Conservation (phyloP, 2,888 invertebrate species). For the Apodemia zela region DNA sequence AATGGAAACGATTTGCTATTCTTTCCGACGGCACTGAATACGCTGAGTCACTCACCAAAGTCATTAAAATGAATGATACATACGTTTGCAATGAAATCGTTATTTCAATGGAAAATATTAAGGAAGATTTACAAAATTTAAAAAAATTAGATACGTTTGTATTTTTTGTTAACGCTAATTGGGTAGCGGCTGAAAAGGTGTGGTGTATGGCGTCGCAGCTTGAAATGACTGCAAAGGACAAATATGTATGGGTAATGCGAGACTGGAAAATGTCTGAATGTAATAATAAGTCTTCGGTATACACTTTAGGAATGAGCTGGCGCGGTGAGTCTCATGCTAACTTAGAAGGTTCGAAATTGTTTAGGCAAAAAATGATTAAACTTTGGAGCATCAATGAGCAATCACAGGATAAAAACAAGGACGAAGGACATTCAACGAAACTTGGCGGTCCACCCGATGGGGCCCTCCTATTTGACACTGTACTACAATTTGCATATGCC, state of each 20-base stretch:
- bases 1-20: conserved; percentile 87
- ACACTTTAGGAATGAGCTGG: conserved; percentile 37
- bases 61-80: conserved; percentile 18
- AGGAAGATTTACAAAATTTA: conserved; percentile 22
- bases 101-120: conserved; percentile 21
- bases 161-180: conserved; percentile 89
- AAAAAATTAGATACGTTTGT: neutral
- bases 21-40: conserved; percentile 79
- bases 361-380: neutral
- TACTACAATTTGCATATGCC: neutral
- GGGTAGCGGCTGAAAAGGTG: conserved; percentile 81
- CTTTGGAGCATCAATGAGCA: neutral
- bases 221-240: conserved; percentile 63
- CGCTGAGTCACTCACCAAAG: conserved; percentile 28
- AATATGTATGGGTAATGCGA: conserved; percentile 48
- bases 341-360: conserved; percentile 2
- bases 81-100: conserved; percentile 17
- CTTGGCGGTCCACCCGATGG: neutral
- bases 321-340: conserved; percentile 23
- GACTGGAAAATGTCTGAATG: conserved; percentile 38
- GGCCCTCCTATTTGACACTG: neutral
- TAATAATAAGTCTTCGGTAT: conserved; percentile 19
- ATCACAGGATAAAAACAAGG: neutral
- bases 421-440: no score
- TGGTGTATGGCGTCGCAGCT: conserved; percentile 80